Percentiles rank a stretch among this genome's conserved stretches.
These are phyloP conservation scores for Sebastes aleutianus DNA, from an alignment of 2,797 vertebrate species.

Conservation along the genomic window DNA sequence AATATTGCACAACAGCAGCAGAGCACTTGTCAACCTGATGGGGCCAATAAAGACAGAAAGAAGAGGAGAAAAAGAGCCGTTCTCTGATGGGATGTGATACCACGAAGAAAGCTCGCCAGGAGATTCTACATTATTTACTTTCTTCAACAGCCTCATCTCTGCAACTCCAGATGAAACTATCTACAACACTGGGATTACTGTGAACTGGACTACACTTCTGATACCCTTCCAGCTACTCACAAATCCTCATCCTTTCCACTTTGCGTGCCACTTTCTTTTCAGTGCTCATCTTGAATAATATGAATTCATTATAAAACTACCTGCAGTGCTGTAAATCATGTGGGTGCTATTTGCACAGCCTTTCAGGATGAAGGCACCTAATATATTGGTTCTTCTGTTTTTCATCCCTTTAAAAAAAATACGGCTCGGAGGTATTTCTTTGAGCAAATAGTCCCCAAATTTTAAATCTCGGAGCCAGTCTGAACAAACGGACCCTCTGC, in stretches of 20 bases:
- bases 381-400: neutral
- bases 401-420: neutral
- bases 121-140: slow-evolving; percentile 56
- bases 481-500: neutral
- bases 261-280: neutral
- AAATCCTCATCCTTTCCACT: neutral
- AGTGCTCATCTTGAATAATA: neutral
- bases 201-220: neutral
- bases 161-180: neutral
- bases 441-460: neutral
- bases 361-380: neutral
- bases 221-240: neutral
- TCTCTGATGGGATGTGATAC: slow-evolving; percentile 41
- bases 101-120: neutral
- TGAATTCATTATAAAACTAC: neutral
- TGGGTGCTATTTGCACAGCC: neutral
- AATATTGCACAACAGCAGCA: slow-evolving; percentile 43
- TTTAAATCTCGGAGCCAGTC: neutral
- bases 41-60: slow-evolving; percentile 21
- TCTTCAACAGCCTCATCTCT: slow-evolving; percentile 5
- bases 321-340: neutral
- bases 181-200: neutral
- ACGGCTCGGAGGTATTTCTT: neutral
- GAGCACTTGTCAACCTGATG: slow-evolving; percentile 37
- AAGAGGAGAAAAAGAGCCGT: neutral